phyloP scores from a whole-genome alignment of 2,113 vertebrate genomes.

The Paedocypris sp. region DNA sequence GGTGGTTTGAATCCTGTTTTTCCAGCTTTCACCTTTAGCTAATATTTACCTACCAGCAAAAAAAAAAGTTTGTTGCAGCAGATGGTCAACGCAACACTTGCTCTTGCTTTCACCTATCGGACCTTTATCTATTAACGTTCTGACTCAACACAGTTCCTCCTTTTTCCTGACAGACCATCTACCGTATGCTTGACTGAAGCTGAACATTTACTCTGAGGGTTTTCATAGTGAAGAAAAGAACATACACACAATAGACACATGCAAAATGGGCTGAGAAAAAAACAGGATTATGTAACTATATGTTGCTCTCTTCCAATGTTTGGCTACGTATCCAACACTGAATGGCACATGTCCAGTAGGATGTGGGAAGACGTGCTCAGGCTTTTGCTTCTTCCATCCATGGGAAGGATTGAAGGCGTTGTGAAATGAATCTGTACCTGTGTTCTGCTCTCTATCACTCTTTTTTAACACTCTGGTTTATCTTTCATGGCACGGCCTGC shows the following conservation, averaged over 20 bases:
- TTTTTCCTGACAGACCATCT: conserved; percentile 1
- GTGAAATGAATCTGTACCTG: conserved; percentile 41
- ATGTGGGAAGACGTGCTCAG: neutral
- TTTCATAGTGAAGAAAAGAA: no score
- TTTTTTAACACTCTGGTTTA: conserved; percentile 39
- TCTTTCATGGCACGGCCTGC: conserved; percentile 4
- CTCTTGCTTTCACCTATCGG: conserved; percentile 12
- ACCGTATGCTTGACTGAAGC: conserved; percentile 4
- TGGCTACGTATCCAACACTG: neutral
- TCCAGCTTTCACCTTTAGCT: conserved; percentile 41
- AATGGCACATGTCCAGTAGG: conserved; percentile 9
- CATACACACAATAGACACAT: no score
- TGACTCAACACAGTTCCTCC: neutral
- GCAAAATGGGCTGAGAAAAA: no score
- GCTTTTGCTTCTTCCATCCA: conserved; percentile 18
- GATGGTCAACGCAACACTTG: conserved; percentile 42
- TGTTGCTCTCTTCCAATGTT: conserved; percentile 24
- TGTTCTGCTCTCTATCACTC: neutral
- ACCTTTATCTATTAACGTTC: conserved; percentile 30
- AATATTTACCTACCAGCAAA: conserved; percentile 43
- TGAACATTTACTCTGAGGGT: neutral
- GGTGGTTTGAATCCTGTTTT: conserved; percentile 43
- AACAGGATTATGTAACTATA: conserved; percentile 9
- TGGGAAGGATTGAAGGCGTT: conserved; percentile 41
- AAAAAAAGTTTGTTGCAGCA: conserved; percentile 44